Evolutionary conservation across 2,113 vertebrate genomes (phyloP), one percentile per base, ranked within the genome.

Genomic region (Dasypus novemcinctus): DNA sequence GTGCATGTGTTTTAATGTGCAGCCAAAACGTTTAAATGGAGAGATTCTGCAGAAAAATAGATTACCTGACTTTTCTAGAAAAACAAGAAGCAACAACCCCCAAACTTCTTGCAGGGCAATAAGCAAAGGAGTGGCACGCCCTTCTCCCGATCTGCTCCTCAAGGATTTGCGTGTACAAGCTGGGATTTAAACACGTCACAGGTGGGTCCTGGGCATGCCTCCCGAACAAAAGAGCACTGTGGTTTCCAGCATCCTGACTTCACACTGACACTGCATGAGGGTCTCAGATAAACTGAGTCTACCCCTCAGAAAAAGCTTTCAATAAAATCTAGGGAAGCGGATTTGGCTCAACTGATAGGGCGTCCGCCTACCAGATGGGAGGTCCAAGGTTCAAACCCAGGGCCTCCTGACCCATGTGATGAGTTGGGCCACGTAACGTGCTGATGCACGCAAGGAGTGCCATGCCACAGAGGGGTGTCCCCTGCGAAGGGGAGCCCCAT

Each of bases 141-240:
- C 2, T 46, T 10, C 33, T 36, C 31, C 27, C 10, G 5, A 4
- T 10, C 0, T 3, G 57, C 36, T 15, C 54, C 41, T 0, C 33
- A 43, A 63, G 29, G 41, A 15, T 33, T 5, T 0, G 5, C 4
- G 4, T 46, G 2, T 18, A 15, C n/a, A 11, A 13, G 1, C 14
- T 1, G 4, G 2, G n/a, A 79, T 18, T 10, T 63, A 2, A 2
- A 8, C 0, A 0, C 0, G 2, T 9, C 61, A 23, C 69, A 41
- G 0, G 38, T 4, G 54, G 38, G 17, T 25, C 11, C 63, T 23
- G 64, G 15, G 71, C 12, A 1, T 1, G 25, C 9, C 66, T 41
- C 59, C 68, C 59, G 6, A 17, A 29, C 27, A 27, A 2, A 5
- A 43, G 76, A 43, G 7, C 14, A 5, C 29, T 5, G 2, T 0